Base-by-base conservation (phyloP, 2,797 vertebrate genomes). In the Lepus oiostolus region DNA sequence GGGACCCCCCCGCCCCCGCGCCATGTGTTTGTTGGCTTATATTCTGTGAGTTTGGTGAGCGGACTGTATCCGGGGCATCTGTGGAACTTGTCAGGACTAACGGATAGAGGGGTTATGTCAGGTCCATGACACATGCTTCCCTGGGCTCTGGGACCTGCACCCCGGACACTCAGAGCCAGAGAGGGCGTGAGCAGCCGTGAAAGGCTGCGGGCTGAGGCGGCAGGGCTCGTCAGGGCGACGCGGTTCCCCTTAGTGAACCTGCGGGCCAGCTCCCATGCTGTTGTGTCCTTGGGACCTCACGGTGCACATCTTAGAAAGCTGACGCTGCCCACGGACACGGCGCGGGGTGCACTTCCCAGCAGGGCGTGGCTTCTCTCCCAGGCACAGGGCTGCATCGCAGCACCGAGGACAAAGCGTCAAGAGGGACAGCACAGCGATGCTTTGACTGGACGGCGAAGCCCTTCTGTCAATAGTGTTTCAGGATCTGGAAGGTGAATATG, bases 1-100 rank as follows among this genome's bases (percentile, higher is more conserved):
- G 83, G 92, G 96, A 72, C 68, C 47, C 32, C 74, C 94, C 80
- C 85, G 89, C 91, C 54, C 54, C 54, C 4, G 4, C 54, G 19
- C 54, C 54, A 47, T 8, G 8, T 47, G 42, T 47, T 47, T 58
- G 54, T 21, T 89, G 95, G 91, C 65, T 88, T 88, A 12, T 88
- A 62, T 96, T 92, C 91, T 85, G 75, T 70, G 82, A 91, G 74
- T 58, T 42, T 42, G 14, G 67, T 30, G n/a, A 24, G 28, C 22
- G 35, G 11, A 38, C 62, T 52, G 63, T 19, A 28, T 35, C 54
- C 28, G 26, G 24, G 68, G 67, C 38, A 19, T 79, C 67, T 74
- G 28, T 63, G 54, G 30, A 62, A 71, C 3, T 3, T 14, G 16
- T 30, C 38, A 22, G 21, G 84, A 68, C n/a, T 38, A 0, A 1